These are phyloP conservation scores for Drosophila maculinotata DNA, from an alignment of 2,888 invertebrate species.

Conservation along the genomic window DNA sequence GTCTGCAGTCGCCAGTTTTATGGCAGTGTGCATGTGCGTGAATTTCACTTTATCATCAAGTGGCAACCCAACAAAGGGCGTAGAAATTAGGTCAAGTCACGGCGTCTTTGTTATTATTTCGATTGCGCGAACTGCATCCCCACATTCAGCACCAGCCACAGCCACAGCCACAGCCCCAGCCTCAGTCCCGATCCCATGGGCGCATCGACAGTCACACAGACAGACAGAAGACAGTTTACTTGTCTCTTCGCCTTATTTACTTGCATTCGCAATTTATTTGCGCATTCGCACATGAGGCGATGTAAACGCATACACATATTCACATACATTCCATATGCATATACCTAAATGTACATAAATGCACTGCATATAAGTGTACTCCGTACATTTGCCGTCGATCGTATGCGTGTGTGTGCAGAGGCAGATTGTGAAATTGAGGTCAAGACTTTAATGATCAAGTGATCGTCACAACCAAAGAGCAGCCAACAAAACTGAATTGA, in stretches of 20 bases:
- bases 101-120: constrained; percentile 50
- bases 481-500: constrained; percentile 10
- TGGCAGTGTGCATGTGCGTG: constrained; percentile 14
- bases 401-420: constrained; percentile 8
- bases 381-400: constrained; percentile 5
- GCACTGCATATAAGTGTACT: not conserved
- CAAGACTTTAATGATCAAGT: constrained; percentile 62
- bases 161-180: constrained; percentile 2
- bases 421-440: constrained; percentile 72
- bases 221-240: constrained; percentile 14
- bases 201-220: not conserved
- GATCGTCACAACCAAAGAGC: constrained; percentile 38
- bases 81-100: constrained; percentile 84
- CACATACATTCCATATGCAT: not conserved
- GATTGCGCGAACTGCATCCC: constrained; percentile 28
- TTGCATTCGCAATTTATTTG: constrained; percentile 46
- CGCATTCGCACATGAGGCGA: constrained; percentile 12
- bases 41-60: constrained; percentile 70
- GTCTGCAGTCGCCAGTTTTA: constrained; percentile 52
- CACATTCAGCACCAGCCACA: constrained; percentile 7
- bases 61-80: constrained; percentile 72
- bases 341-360: not conserved
- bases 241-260: constrained; percentile 57
- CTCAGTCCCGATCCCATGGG: constrained; percentile 15
- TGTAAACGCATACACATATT: not conserved